Evolutionary conservation across 2,888 invertebrate genomes (phyloP).

Genomic region (Sesia apiformis): DNA sequence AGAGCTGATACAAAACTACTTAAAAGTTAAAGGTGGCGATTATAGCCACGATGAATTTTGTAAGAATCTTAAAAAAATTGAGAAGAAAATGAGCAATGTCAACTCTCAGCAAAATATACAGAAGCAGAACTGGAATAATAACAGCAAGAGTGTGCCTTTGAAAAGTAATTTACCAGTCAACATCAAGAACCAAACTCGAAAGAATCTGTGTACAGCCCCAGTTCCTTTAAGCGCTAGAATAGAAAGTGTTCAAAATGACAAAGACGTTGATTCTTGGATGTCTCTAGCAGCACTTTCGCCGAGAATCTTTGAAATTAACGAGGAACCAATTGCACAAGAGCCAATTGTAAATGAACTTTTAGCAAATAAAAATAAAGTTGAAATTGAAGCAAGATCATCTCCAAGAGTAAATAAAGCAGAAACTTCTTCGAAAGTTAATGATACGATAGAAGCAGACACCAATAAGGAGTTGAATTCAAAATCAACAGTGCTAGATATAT

Average conservation of each 20-base stretch:
- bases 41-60: constrained; percentile 24
- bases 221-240: constrained; percentile 55
- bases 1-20: constrained; percentile 61
- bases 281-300: constrained; percentile 58
- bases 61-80: constrained; percentile 36
- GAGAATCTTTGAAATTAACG: constrained; percentile 31
- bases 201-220: constrained; percentile 32
- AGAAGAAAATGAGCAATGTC: constrained; percentile 35
- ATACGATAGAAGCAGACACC: constrained; percentile 22
- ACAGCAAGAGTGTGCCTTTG: constrained; percentile 16
- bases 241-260: constrained; percentile 55
- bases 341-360: constrained; percentile 10
- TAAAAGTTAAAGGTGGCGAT: constrained; percentile 55
- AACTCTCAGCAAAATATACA: constrained; percentile 21
- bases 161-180: constrained; percentile 23
- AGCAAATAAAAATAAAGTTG: constrained; percentile 11
- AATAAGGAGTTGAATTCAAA: constrained; percentile 39
- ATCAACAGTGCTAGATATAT: constrained; percentile 64
- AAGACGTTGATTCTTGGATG: constrained; percentile 70
- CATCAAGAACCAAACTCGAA: constrained; percentile 41
- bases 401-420: constrained; percentile 2
- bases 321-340: constrained; percentile 11
- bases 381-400: constrained; percentile 6
- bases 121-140: constrained; percentile 46
- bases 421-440: constrained; percentile 16